These are phyloP conservation scores for Cheilosia scutellata DNA, from an alignment of 2,888 invertebrate genomes.

Conservation along the genomic window DNA sequence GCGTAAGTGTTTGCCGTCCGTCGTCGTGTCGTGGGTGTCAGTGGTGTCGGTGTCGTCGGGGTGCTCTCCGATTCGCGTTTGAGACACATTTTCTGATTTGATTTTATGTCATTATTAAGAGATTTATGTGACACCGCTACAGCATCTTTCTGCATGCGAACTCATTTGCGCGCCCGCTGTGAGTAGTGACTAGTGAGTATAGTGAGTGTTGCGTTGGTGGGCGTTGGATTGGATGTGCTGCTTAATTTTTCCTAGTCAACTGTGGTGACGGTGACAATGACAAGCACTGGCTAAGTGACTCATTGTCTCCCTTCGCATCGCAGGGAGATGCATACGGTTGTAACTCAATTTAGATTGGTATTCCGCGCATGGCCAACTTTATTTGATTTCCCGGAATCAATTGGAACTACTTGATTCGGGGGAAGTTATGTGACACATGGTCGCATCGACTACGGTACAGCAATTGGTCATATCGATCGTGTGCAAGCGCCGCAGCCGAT, in stretches of 20 bases:
- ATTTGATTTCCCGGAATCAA: constrained; percentile 46
- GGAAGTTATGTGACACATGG: constrained; percentile 64
- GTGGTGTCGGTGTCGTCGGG: constrained; percentile 16
- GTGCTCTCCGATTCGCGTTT: constrained; percentile 24
- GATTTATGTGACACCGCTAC: constrained; percentile 64
- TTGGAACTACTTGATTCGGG: constrained; percentile 34
- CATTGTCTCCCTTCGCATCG: constrained; percentile 39
- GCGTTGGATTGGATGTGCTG: constrained; percentile 21
- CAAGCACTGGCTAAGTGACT: constrained; percentile 40
- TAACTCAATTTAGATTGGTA: constrained; percentile 6
- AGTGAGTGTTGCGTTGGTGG: constrained; percentile 6
- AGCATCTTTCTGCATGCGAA: constrained; percentile 45
- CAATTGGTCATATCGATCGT: constrained; percentile 61
- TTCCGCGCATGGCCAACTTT: not conserved
- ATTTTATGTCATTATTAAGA: constrained; percentile 59
- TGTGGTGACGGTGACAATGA: not conserved
- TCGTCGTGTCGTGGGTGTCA: constrained; percentile 34
- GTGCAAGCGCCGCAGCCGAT: constrained; percentile 36
- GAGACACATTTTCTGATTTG: constrained; percentile 52
- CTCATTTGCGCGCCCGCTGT: constrained; percentile 31
- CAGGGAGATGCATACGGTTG: not conserved
- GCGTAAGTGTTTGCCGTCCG: constrained; percentile 12
- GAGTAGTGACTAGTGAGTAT: not conserved
- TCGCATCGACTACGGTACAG: constrained; percentile 7
- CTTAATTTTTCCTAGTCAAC: constrained; percentile 32